A percentile compares a stretch with the other conserved stretches of the same genome.
phyloP scores from a whole-genome alignment of 1,140 invertebrate species.

The Microplitis mediator region DNA sequence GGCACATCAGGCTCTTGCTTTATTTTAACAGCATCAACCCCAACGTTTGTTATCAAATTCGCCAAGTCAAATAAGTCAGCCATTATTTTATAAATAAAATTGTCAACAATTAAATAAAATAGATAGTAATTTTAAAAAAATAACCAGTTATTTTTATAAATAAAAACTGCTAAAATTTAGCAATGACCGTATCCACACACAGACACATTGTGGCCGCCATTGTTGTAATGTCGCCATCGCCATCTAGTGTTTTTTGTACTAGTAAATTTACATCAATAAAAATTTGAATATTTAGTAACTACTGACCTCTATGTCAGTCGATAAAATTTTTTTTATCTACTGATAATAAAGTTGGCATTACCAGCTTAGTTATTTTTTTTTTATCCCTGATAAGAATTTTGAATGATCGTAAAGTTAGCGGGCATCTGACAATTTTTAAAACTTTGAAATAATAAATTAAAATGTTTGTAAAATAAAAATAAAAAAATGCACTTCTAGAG shows the following conservation, averaged over 20 bases:
- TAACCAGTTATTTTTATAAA: too few species aligned
- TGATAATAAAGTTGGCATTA: too few species aligned
- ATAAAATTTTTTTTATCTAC: background rate
- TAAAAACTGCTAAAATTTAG: background rate
- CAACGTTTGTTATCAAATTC: slow-evolving; percentile 56
- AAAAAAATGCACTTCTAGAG: too few species aligned
- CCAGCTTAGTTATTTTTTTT: too few species aligned
- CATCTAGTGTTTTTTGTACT: background rate
- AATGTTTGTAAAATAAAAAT: too few species aligned
- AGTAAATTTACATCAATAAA: background rate
- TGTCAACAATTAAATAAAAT: background rate
- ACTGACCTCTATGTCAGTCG: background rate
- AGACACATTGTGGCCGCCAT: background rate
- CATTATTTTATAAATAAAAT: slow-evolving; percentile 36
- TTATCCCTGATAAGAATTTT: too few species aligned
- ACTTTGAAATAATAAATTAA: too few species aligned
- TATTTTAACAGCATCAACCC: slow-evolving; percentile 59
- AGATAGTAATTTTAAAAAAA: background rate
- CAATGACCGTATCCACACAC: background rate
- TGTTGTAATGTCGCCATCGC: background rate
- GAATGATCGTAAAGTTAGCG: too few species aligned
- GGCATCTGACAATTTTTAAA: too few species aligned
- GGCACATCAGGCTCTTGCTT: slow-evolving; percentile 59
- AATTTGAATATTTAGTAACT: background rate
- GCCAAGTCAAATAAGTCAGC: slow-evolving; percentile 57